Evolutionary conservation across 2,797 vertebrate species (phyloP), one percentile per base, ranked within the genome.

Genomic region (Tapirus indicus): DNA sequence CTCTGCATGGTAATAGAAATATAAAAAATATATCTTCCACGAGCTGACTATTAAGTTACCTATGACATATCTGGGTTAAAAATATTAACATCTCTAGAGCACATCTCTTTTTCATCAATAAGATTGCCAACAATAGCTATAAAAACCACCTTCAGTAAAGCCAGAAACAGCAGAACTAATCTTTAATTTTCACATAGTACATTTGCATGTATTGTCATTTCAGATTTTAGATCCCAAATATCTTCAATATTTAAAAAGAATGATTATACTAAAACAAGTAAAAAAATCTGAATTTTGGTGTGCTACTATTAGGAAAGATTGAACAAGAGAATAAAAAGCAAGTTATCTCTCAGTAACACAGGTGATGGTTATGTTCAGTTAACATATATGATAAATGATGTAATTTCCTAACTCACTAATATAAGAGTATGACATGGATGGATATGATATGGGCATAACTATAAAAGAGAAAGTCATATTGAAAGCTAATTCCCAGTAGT

Each of bases 61-160:
- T 62, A 69, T 72, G 88, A 86, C 87, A 58, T 91, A 97, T 88
- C 94, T 97, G 86, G 84, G 29, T 56, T 25, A 97, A 93, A 69
- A 95, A 95, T 44, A 93, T 66, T 96, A 95, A 91, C 11, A 97
- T 86, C 25, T 79, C 38, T 91, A 58, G 56, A 94, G 64, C 6
- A 17, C 71, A 94, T 82, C 94, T 72, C 68, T 92, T 96, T 77
- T 94, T 60, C 8, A 66, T 62, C 41, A 94, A 77, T 52, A 60
- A 79, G 95, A 83, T 12, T 80, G 78, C 80, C 91, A 97, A 93
- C 78, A 93, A 84, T 0, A 85, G 27, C 77, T 97, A 58, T 78
- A 94, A 95, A 97, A 97, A 93, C 44, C 96, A 91, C 80, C 62
- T 78, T 90, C 56, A 2, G 91, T 66, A 96, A 96, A 97, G 38